Evolutionary conservation across 2,797 vertebrate genomes (phyloP), one percentile per base, ranked within the genome.

Genomic region (Choloepus didactylus): DNA sequence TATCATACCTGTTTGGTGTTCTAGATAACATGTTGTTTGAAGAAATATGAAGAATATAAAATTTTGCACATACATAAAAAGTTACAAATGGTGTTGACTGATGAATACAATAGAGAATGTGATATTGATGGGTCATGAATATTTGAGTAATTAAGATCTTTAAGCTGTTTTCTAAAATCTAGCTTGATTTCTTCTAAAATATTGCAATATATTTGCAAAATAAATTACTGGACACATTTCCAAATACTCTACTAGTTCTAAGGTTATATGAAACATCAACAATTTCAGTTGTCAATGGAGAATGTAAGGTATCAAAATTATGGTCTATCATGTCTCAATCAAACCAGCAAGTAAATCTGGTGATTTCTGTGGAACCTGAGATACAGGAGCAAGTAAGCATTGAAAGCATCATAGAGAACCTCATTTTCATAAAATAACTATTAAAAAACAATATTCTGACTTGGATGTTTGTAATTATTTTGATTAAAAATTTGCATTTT

Each of bases 101-200:
- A 31, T 54, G n/a, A 79, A 10, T 75, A 1, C 49, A 87, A 83
- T 25, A 87, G 35, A 64, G 25, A 81, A 64, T 73, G 8, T 73
- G 29, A 69, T 69, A 59, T 56, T 93, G 41, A 67, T 31, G 25
- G 60, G 41, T 84, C 2, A 14, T 54, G 29, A 62, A 16, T 92
- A 84, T 23, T 69, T 56, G 73, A 93, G 44, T 38, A 82, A 89
- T 38, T 75, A 31, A 87, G 80, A 82, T 51, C 5, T 86, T 87
- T 54, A 46, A 46, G 12, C 12, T 60, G 4, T 76, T 94, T 91
- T 56, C 51, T 90, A 81, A n/a, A 83, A 56, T 35, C 41, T 89
- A 62, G 6, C 62, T 69, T 9, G 10, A 73, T 90, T 89, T 94
- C 44, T 12, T 80, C 18, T 62, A 46, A 86, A 67, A 60, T 83